Conservation (phyloP, 2,113 vertebrate genomes). For the Maccullochella peelii region DNA sequence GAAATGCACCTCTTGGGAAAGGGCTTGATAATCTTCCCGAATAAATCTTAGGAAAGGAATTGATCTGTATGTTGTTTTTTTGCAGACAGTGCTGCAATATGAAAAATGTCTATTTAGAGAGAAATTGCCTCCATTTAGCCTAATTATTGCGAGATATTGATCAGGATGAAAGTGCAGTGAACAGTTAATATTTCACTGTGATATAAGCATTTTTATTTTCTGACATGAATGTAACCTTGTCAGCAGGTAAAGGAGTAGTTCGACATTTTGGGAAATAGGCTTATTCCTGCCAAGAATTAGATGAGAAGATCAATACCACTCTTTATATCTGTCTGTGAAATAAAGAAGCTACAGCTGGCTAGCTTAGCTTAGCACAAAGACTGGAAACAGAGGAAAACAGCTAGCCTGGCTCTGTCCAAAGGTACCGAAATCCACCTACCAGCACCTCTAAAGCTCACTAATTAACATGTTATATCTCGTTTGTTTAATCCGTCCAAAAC, state of each 20-base stretch:
- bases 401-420: neutral
- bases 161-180: neutral
- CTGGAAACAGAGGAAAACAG: neutral
- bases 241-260: neutral
- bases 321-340: neutral
- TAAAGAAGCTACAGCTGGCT: neutral
- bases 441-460: neutral
- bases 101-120: neutral
- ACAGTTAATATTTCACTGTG: neutral
- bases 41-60: constrained; percentile 24
- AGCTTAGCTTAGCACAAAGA: constrained; percentile 4
- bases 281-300: neutral
- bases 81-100: neutral
- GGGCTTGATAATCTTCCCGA: constrained; percentile 30
- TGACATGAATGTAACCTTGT: neutral
- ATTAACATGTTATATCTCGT: neutral
- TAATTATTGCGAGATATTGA: neutral
- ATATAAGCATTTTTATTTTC: neutral
- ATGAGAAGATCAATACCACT: neutral
- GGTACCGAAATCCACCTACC: neutral
- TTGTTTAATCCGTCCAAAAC: neutral
- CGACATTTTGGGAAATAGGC: neutral
- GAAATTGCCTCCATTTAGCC: neutral
- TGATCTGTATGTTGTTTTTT: neutral
- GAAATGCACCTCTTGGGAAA: constrained; percentile 44